Evolutionary conservation across 2,797 vertebrate species (phyloP), one percentile per base, ranked within the genome.

Genomic region (Hypotaenidia philippensis): DNA sequence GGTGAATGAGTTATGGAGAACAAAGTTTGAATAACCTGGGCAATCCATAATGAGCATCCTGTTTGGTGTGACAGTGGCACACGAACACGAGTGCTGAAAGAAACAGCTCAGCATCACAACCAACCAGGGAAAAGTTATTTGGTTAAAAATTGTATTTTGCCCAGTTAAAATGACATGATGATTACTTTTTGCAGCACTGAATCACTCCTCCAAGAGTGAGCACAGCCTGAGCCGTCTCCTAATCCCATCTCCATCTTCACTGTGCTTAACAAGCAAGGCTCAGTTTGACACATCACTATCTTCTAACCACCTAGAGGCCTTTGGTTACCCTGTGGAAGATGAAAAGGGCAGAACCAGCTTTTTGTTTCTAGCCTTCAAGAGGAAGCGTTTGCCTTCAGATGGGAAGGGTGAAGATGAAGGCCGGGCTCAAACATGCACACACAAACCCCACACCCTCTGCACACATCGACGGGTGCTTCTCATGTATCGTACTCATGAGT

Each of bases 381-480:
- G 34, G 44, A 70, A 45, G 12, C 0, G 4, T 25, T 66, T 27
- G 32, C 31, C 57, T 55, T 65, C 11, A 29, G 77, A 19, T 9
- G 63, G 57, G 56, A 45, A 59, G 19, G 18, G 25, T 22, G 53
- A 52, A 57, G 79, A 25, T 7, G 36, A 10, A 27, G 25, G 34
- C 15, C 6, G 38, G 31, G 34, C 31, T 66, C 53, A 20, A 26
- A 27, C 1, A 4, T 65, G 1, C 36, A 8, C 21, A 0, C 0
- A 6, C 25, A 52, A 18, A 38, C 9, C 26, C 60, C 1, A 11
- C 12, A 1, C 26, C 0, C n/a, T 22, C 29, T 4, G 11, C 31
- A 17, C n/a, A 5, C 15, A 4, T 10, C 2, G 6, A 20, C 0
- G 3, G 34, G 22, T 27, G 25, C 41, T 66, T 11, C 38, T n/a